These are phyloP conservation scores for Parnassius mnemosyne DNA, from an alignment of 2,888 invertebrate species.

Conservation along the genomic window DNA sequence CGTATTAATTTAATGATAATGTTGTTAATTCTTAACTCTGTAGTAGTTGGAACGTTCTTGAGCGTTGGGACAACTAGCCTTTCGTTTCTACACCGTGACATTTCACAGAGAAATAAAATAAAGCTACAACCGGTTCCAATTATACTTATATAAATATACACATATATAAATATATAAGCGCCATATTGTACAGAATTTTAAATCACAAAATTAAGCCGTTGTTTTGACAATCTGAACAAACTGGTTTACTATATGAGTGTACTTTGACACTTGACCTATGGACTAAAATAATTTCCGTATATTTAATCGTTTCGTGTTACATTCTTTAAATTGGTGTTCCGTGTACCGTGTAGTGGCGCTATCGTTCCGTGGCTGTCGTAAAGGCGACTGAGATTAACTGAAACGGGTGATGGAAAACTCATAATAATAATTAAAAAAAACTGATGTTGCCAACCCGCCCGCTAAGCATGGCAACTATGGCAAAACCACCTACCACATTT, in stretches of 20 bases:
- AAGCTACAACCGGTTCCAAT: constrained; percentile 20
- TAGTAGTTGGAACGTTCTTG: constrained; percentile 20
- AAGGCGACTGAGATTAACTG: too few relatives aligned
- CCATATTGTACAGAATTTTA: not conserved
- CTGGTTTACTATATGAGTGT: not conserved
- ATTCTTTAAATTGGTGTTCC: too few relatives aligned
- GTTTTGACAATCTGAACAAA: constrained; percentile 2
- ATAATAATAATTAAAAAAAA: too few relatives aligned
- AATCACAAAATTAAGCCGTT: constrained; percentile 10
- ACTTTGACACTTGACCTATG: not conserved
- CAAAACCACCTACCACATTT: too few relatives aligned
- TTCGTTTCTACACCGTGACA: constrained; percentile 26
- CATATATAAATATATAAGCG: constrained; percentile 3
- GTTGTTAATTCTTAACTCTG: constrained; percentile 19
- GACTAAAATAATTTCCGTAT: constrained; percentile 1
- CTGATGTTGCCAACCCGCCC: too few relatives aligned
- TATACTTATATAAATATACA: not conserved
- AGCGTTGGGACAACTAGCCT: constrained; percentile 28
- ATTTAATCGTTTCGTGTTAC: too few relatives aligned
- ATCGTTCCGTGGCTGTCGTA: too few relatives aligned
- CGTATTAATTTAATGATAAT: too few relatives aligned
- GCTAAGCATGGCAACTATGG: too few relatives aligned
- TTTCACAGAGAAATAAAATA: constrained; percentile 29
- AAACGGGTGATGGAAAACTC: too few relatives aligned
- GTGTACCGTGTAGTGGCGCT: too few relatives aligned